These are phyloP conservation scores for Neotoma lepida DNA, from an alignment of 2,113 vertebrate species.

Conservation along the genomic window DNA sequence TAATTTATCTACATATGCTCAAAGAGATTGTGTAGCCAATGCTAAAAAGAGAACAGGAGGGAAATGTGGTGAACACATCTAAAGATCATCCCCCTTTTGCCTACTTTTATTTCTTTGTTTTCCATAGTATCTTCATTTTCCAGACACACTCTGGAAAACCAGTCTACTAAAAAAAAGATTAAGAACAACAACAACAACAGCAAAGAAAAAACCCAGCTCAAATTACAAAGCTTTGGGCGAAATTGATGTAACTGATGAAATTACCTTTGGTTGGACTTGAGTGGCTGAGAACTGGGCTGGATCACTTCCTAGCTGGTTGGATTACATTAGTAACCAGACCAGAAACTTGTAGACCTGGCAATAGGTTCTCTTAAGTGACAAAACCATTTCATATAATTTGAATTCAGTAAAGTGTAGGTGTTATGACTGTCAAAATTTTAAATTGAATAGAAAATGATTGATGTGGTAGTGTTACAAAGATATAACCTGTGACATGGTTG, in stretches of 20 bases:
- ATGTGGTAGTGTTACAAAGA: not conserved
- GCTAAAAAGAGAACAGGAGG: slow-evolving; percentile 78
- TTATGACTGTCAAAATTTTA: slow-evolving; percentile 48
- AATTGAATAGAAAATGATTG: slow-evolving; percentile 26
- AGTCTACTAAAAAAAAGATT: slow-evolving; percentile 5
- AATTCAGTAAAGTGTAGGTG: slow-evolving; percentile 34
- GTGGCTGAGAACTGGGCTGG: slow-evolving; percentile 15
- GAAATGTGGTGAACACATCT: slow-evolving; percentile 71
- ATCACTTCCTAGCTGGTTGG: slow-evolving; percentile 26
- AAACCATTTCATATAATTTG: slow-evolving; percentile 38
- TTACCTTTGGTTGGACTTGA: not conserved
- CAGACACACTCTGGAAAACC: slow-evolving; percentile 55
- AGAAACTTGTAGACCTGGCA: not conserved
- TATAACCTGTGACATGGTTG: not conserved
- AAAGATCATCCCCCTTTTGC: slow-evolving; percentile 59
- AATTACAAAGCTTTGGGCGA: slow-evolving; percentile 64
- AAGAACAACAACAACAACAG: no score
- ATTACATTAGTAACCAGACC: slow-evolving; percentile 44
- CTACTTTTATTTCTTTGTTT: slow-evolving; percentile 75
- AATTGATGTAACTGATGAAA: slow-evolving; percentile 52
- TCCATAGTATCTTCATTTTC: slow-evolving; percentile 65
- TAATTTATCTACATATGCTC: slow-evolving; percentile 75
- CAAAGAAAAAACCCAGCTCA: not conserved
- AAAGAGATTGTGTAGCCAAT: slow-evolving; percentile 72
- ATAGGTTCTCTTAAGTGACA: slow-evolving; percentile 6